These are phyloP conservation scores for Cyanocitta stelleri DNA, from an alignment of 2,113 vertebrate species.

Conservation along the genomic window DNA sequence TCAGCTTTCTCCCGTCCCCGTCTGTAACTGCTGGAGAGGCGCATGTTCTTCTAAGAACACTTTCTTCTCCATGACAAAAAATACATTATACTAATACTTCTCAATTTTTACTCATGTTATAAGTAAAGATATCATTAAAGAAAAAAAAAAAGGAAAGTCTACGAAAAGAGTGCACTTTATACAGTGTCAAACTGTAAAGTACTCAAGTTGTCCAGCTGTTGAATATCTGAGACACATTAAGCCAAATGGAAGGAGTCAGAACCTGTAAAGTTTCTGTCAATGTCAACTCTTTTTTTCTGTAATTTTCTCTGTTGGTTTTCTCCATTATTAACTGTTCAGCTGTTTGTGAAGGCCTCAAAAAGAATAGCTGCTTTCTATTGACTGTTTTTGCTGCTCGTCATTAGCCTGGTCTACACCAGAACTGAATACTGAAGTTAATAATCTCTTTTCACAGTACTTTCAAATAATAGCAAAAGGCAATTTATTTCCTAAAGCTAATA, in stretches of 20 bases:
- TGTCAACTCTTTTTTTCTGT: not conserved
- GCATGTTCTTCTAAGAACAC: not conserved
- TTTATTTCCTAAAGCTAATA: not conserved
- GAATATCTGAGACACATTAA: not conserved
- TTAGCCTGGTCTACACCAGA: not conserved
- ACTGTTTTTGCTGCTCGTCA: not conserved
- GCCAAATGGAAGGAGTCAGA: not conserved
- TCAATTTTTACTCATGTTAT: not conserved
- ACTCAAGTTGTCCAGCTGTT: not conserved
- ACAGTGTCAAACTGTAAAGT: not conserved
- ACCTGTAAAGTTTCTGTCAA: not conserved
- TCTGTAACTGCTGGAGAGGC: not conserved
- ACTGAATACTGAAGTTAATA: not conserved
- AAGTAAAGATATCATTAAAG: not conserved
- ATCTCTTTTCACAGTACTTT: not conserved
- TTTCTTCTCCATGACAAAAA: not conserved
- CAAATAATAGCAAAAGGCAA: not conserved
- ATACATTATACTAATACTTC: not conserved
- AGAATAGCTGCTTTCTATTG: not conserved
- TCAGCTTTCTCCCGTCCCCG: not conserved
- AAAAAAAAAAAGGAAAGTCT: not conserved
- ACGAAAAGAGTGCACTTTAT: not conserved
- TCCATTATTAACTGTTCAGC: not conserved
- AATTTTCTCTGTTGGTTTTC: constrained; percentile 40
- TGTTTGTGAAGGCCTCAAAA: not conserved